These are phyloP conservation scores for Leptarthrus brevirostris DNA, from an alignment of 2,888 invertebrate species.

Conservation along the genomic window DNA sequence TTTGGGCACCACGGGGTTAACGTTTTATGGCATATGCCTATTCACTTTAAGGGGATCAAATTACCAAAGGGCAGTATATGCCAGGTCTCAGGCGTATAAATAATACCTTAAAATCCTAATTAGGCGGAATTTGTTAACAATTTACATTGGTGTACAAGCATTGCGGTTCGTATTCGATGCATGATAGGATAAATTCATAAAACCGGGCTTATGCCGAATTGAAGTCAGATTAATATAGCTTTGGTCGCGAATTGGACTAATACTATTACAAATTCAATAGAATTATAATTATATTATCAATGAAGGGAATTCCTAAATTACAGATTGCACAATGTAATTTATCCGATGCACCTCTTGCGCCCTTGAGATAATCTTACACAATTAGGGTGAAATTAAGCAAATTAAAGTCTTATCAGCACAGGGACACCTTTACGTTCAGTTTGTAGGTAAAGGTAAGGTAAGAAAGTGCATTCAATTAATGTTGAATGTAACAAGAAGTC, in stretches of 20 bases:
- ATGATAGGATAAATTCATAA: not conserved
- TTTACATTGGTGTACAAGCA: not conserved
- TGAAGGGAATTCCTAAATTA: no score
- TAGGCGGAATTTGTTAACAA: constrained; percentile 34
- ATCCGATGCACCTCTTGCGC: not conserved
- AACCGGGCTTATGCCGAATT: not conserved
- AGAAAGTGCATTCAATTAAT: constrained; percentile 37
- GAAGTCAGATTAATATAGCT: not conserved
- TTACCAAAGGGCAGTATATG: not conserved
- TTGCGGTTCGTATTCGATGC: not conserved
- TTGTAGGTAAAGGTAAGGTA: not conserved
- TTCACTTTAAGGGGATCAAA: constrained; percentile 5
- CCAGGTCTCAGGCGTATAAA: not conserved
- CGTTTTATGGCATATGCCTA: not conserved
- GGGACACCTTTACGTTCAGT: constrained; percentile 6
- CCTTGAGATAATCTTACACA: not conserved
- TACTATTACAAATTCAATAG: no score
- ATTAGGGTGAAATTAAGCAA: constrained; percentile 36
- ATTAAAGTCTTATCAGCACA: constrained; percentile 10
- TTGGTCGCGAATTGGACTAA: no score
- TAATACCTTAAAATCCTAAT: constrained; percentile 27
- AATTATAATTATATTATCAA: no score
- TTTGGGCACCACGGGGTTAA: not conserved
- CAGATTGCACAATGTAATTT: not conserved
- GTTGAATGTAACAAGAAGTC: constrained; percentile 14